Conservation (phyloP, 2,797 vertebrate species). For the Graptemys geographica region DNA sequence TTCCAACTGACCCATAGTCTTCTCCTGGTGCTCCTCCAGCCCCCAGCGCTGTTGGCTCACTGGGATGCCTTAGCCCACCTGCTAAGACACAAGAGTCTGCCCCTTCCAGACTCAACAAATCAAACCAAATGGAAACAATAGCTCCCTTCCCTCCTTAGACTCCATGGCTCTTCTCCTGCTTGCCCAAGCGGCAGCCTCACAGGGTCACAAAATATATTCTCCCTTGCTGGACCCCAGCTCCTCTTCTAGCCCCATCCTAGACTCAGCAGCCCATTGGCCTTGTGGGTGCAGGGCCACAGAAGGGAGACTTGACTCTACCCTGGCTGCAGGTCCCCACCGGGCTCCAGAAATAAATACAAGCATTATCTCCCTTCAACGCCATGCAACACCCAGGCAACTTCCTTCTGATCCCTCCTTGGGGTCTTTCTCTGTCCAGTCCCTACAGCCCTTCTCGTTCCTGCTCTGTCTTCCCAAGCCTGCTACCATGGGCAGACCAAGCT, state of each 20-base stretch:
- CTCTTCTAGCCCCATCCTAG: not conserved
- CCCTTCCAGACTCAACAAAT: accelerated
- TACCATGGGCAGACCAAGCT: not conserved
- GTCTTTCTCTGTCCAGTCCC: not conserved
- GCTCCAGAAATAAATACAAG: not conserved
- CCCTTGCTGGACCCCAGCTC: not conserved
- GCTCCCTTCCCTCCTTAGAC: not conserved
- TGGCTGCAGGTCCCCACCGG: not conserved
- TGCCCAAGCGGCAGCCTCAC: not conserved
- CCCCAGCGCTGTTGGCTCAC: not conserved
- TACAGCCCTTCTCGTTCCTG: too few species aligned
- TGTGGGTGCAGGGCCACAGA: not conserved
- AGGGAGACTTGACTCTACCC: not conserved
- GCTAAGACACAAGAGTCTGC: not conserved
- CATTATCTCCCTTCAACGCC: not conserved
- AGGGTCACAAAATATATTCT: accelerated
- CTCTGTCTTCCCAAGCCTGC: not conserved
- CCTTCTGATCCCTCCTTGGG: not conserved
- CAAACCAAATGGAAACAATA: not conserved
- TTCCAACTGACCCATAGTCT: too few species aligned
- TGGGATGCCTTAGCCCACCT: not conserved
- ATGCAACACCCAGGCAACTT: not conserved
- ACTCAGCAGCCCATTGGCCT: not conserved
- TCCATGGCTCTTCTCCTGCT: not conserved
- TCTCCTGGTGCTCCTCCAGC: too few species aligned